A percentile compares a stretch with the other conserved stretches of the same genome.
These are phyloP conservation scores for Theonella swinhoei DNA, from an alignment of 37 sponge, comb jelly and placozoan genomes.

Conservation along the genomic window DNA sequence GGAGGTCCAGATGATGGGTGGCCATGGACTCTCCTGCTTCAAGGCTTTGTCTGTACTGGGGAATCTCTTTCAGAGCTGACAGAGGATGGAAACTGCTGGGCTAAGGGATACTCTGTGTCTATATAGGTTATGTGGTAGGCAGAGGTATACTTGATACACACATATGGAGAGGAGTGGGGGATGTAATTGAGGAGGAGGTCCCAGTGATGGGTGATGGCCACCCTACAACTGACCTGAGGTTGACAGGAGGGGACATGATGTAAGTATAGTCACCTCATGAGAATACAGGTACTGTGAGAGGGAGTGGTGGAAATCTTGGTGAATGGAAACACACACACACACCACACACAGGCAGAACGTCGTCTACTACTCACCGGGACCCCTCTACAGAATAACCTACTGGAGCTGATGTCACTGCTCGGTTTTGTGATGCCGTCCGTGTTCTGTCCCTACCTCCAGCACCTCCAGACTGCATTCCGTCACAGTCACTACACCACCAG, in stretches of 20 bases:
- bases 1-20: too few species aligned
- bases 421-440: conserved; percentile 61
- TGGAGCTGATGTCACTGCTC: conserved; percentile 70
- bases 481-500: conserved; percentile 7
- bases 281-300: conserved; percentile 31
- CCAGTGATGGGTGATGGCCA: too few species aligned
- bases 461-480: neutral
- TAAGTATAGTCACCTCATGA: conserved; percentile 53
- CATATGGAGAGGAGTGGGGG: conserved; percentile 64
- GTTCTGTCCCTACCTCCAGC: conserved; percentile 11
- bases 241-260: too few species aligned
- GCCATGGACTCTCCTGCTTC: too few species aligned
- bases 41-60: too few species aligned
- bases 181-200: conserved; percentile 67
- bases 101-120: too few species aligned
- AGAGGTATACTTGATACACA: too few species aligned
- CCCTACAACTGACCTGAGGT: too few species aligned
- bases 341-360: conserved; percentile 52
- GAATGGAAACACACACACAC: neutral
- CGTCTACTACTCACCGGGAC: conserved; percentile 64
- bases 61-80: too few species aligned
- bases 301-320: neutral
- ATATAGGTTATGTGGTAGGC: too few species aligned
- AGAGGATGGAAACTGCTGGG: too few species aligned
- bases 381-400: conserved; percentile 69